phyloP scores from a whole-genome alignment of 2,888 invertebrate species.

The Hirtodrosophila duncani region DNA sequence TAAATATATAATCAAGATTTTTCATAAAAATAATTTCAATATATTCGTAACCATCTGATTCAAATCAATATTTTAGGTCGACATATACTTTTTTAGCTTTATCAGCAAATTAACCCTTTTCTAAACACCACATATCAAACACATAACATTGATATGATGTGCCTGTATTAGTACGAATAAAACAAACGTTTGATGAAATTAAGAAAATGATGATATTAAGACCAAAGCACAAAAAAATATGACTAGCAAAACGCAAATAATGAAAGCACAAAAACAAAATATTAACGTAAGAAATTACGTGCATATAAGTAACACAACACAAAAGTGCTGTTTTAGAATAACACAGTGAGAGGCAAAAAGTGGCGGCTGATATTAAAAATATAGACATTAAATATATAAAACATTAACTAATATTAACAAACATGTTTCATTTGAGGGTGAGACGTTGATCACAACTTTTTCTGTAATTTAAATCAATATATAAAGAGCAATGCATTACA shows the following conservation, averaged over 20 bases:
- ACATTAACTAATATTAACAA: constrained; percentile 5
- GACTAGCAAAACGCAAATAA: constrained; percentile 9
- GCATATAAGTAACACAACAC: constrained; percentile 3
- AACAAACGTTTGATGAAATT: constrained; percentile 1
- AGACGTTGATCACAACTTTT: constrained; percentile 5
- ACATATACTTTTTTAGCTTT: constrained; percentile 15
- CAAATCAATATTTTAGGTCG: constrained; percentile 11
- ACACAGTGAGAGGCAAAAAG: not conserved
- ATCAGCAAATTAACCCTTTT: constrained; percentile 12
- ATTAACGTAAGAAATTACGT: not conserved
- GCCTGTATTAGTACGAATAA: constrained; percentile 1
- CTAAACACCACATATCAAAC: constrained; percentile 20
- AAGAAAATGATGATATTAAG: constrained; percentile 1
- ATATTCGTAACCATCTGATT: constrained; percentile 10
- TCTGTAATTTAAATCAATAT: not conserved
- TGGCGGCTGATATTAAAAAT: constrained; percentile 2
- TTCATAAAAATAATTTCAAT: constrained; percentile 2
- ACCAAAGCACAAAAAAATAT: constrained; percentile 11
- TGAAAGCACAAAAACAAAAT: constrained; percentile 6
- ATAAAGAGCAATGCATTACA: too few relatives aligned
- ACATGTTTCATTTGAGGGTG: constrained; percentile 4
- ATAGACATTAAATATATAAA: constrained; percentile 7
- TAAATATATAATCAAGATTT: constrained; percentile 11
- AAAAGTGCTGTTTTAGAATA: constrained; percentile 8
- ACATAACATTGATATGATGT: constrained; percentile 13